Percentiles rank a stretch among this genome's conserved stretches.
phyloP scores from a whole-genome alignment of 2,888 invertebrate genomes.

The Oithona nana region DNA sequence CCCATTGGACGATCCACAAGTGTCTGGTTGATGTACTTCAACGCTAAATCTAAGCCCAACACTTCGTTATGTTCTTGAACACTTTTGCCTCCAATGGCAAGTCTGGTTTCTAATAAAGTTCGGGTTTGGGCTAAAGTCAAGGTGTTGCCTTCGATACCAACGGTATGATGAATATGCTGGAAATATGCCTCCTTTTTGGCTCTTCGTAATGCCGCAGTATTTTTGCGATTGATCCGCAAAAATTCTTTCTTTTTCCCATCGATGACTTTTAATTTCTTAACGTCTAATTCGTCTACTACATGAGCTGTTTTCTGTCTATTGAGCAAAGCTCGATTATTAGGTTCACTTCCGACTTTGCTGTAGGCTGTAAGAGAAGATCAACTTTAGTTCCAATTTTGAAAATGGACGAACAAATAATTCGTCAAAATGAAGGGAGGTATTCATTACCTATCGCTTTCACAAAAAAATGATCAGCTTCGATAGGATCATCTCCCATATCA shows the following conservation, averaged over 20 bases:
- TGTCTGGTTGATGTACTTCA: conserved; percentile 56
- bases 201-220: conserved; percentile 54
- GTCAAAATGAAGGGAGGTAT: too few species aligned
- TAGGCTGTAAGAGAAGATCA: too few species aligned
- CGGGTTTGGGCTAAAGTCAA: conserved; percentile 81
- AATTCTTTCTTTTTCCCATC: conserved; percentile 66
- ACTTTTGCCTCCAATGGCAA: conserved; percentile 62
- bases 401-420: too few species aligned
- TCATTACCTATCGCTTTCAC: conserved; percentile 59
- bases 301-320: conserved; percentile 49
- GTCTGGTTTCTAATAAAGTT: conserved; percentile 70
- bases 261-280: conserved; percentile 50
- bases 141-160: conserved; percentile 92
- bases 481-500: conserved; percentile 57
- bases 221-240: conserved; percentile 57
- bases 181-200: conserved; percentile 90
- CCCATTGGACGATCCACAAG: conserved; percentile 40
- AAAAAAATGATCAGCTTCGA: conserved; percentile 77
- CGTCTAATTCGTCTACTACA: conserved; percentile 72
- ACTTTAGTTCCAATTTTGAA: too few species aligned
- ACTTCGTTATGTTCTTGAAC: conserved; percentile 94
- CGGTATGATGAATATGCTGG: conserved; percentile 82
- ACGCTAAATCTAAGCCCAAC: conserved; percentile 74
- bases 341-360: too few species aligned
- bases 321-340: conserved; percentile 1